Percentiles rank a stretch among this genome's conserved stretches.
Evolutionary conservation across 2,797 vertebrate genomes (phyloP).

Genomic region (Pangasius sanitwongsei): DNA sequence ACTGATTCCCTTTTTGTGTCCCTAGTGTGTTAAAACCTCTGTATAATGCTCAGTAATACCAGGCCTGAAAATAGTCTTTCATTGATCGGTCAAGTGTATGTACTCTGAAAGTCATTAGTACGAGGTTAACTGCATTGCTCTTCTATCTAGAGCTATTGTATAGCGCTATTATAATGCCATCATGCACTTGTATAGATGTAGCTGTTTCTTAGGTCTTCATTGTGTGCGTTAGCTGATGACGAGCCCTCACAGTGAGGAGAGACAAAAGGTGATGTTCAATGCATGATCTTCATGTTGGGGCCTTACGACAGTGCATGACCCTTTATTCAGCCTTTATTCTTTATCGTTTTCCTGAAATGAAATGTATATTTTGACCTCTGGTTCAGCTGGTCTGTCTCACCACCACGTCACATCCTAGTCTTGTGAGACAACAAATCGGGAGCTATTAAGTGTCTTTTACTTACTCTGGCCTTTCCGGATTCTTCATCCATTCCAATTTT

Average conservation of each 20-base stretch:
- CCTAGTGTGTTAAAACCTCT: not conserved
- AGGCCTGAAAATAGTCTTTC: not conserved
- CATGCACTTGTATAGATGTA: too few species aligned
- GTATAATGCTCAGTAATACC: not conserved
- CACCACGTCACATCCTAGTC: not conserved
- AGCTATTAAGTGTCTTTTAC: not conserved
- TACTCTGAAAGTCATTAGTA: not conserved
- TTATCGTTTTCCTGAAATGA: not conserved
- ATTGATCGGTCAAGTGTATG: not conserved
- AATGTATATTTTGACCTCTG: not conserved
- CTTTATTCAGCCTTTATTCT: not conserved
- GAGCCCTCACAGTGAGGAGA: not conserved
- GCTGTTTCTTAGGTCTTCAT: not conserved
- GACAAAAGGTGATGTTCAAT: slow-evolving; percentile 3
- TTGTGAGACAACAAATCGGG: not conserved
- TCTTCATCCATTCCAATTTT: not conserved
- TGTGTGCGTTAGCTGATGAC: not conserved
- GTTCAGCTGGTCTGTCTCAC: too few species aligned
- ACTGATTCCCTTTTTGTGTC: not conserved
- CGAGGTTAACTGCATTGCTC: not conserved
- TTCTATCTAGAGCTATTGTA: not conserved
- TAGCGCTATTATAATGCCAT: not conserved
- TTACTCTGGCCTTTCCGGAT: not conserved
- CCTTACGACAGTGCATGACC: not conserved
- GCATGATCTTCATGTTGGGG: not conserved